These are phyloP conservation scores for Labeo calbasu DNA, from an alignment of 2,797 vertebrate genomes.

Conservation along the genomic window DNA sequence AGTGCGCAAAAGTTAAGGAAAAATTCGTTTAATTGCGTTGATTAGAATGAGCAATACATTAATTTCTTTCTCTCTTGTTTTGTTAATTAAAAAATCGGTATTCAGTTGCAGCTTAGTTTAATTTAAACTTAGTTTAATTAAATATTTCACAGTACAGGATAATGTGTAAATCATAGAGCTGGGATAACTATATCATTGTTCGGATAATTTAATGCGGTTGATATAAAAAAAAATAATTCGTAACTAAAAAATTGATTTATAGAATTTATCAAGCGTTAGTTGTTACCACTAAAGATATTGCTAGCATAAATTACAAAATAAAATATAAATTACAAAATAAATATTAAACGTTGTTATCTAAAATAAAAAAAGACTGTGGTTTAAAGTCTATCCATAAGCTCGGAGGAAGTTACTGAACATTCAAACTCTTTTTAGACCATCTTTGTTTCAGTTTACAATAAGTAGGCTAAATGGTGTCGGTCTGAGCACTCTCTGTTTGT, in stretches of 20 bases:
- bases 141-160: background rate
- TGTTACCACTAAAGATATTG: background rate
- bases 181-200: background rate
- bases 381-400: background rate
- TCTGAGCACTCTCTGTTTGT: constrained; percentile 21
- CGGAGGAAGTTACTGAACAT: background rate
- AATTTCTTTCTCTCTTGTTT: background rate
- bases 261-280: background rate
- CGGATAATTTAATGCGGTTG: background rate
- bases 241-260: background rate
- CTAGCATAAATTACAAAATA: background rate
- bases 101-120: background rate
- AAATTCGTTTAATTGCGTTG: background rate
- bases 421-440: background rate
- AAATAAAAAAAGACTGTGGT: background rate
- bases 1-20: background rate
- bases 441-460: background rate
- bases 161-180: background rate
- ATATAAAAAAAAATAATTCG: background rate
- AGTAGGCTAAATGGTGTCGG: background rate
- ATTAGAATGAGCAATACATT: background rate
- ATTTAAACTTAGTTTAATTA: background rate
- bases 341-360: background rate
- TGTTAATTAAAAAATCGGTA: no score
- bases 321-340: background rate